Conservation (phyloP, 2,113 vertebrate species). For the Tympanuchus pallidicinctus region DNA sequence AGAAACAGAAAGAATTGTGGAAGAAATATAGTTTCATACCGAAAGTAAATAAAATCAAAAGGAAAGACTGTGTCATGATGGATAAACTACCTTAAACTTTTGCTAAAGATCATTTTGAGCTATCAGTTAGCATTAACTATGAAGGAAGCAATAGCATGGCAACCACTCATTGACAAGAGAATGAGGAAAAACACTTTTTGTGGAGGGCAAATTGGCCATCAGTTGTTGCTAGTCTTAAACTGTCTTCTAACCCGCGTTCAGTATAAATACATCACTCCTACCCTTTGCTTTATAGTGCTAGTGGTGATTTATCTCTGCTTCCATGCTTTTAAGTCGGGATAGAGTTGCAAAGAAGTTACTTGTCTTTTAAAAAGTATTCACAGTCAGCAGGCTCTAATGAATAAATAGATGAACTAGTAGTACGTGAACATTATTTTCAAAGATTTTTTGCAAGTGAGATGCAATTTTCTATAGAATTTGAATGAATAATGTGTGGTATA, state of each 20-base stretch:
- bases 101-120: no score
- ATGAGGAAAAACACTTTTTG: not conserved
- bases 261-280: not conserved
- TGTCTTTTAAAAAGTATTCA: not conserved
- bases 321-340: not conserved
- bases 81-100: not conserved
- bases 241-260: not conserved
- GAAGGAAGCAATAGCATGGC: not conserved
- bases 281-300: not conserved
- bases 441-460: not conserved
- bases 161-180: no score
- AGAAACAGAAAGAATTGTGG: not conserved
- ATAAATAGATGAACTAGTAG: not conserved
- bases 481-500: not conserved
- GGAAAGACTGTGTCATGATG: not conserved
- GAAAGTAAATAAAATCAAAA: not conserved
- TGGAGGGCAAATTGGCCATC: not conserved
- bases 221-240: no score
- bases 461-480: not conserved
- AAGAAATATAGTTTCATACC: not conserved
- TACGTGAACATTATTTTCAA: not conserved
- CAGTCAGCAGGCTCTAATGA: not conserved
- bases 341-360: not conserved
- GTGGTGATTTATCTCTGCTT: not conserved
- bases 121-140: no score